Evolutionary conservation across 2,797 vertebrate genomes (phyloP), one percentile per base, ranked within the genome.

Genomic region (Sparus aurata): DNA sequence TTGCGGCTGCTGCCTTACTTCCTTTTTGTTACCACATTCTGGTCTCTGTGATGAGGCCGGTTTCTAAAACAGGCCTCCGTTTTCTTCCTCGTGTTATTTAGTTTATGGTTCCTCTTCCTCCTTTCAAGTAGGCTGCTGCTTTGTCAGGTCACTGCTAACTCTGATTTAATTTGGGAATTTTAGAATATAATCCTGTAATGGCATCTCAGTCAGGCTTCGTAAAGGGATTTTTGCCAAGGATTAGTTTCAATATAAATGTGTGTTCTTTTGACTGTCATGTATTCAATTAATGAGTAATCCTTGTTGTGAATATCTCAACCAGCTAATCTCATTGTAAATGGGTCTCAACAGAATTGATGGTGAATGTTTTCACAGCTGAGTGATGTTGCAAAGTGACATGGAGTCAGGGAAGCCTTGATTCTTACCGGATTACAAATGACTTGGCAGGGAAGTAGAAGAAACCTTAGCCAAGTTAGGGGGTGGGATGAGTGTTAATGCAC

Each of bases 11-110:
- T 55, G 61, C 62, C 10, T 77, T 52, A 69, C 85, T 91, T 91
- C 85, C 90, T 89, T 59, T 72, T 82, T 85, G 68, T 18, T 59
- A 64, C 82, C 78, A 70, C 78, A 81, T 34, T 85, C 55, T 76
- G 58, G 63, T 77, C 57, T 77, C 53, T 72, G 27, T 55, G 75
- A 85, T 77, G 69, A 85, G 25, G 38, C 62, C 20, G 1, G 22
- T 74, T 84, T 80, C 83, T 68, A 67, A 60, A 80, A 75, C 53
- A 0, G 25, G 66, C 61, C 58, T 79, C 22, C 4, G 47, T 68
- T 77, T 55, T 65, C 30, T 59, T 70, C 61, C 80, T 66, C 1
- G 8, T 78, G 23, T 57, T 87, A 27, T 74, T 85, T 77, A 30
- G 74, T 64, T 82, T 38, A n/a, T 41, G 55, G 68, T 76, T 85